Evolutionary conservation across 2,113 vertebrate species (phyloP), one percentile per base, ranked within the genome.

Genomic region (Heterochromis multidens): DNA sequence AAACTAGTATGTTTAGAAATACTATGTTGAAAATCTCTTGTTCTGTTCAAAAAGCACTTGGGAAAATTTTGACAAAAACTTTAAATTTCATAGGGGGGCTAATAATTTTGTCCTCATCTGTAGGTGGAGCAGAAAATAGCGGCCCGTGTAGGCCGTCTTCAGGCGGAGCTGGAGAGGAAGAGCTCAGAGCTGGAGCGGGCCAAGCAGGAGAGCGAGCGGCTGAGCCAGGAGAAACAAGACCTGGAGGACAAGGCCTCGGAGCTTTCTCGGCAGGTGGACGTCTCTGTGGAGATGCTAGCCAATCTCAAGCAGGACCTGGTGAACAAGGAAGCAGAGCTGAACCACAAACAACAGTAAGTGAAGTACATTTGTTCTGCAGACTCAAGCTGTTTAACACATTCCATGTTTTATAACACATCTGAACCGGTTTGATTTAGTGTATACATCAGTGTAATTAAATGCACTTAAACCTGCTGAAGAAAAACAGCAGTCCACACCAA

Each of bases 221-320:
- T 99, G 63, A 96, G 98, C 82, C 93, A 97, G 19, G 99, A 99
- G 95, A 99, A 99, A 85, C 97, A 99, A 91, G 97, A 99, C 89
- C 96, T 99, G 94, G 98, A 99, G 94, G 97, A 98, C 94, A 96
- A 98, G 6, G 99, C 98, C 0, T 96, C 97, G 0, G 99, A 99
- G 88, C 97, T 99, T 10, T 99, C 98, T 0, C 96, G 98, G 12
- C 99, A 99, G 94, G 99, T 99, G 92, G 98, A 99, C 0, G 99
- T 99, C 91, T 99, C 98, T 0, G 99, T 99, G 95, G 99, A 99
- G 95, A 98, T 99, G 97, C 85, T 99, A 84, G 99, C 99, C 3
- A 98, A 97, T 29, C 97, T 99, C 82, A 99, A 99, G 91, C 98
- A 99, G 95, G 98, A 99, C 92, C 96, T 99, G 88, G 98, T 99